Evolutionary conservation across 2,797 vertebrate species (phyloP).

Genomic region (Gymnothorax reevesii): DNA sequence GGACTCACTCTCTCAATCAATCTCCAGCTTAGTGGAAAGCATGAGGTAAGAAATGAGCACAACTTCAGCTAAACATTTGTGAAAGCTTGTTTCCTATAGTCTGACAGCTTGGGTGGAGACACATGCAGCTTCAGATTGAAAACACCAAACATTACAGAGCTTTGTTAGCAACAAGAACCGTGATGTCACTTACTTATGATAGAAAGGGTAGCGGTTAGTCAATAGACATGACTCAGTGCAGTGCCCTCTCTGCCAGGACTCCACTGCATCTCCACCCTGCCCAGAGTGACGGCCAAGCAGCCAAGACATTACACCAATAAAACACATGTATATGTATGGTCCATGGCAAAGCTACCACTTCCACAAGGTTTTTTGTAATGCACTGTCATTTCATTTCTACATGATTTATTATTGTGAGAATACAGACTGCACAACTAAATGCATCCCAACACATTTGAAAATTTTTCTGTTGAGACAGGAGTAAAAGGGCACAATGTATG

Average conservation of each 20-base stretch:
- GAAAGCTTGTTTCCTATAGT: background rate
- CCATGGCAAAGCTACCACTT: background rate
- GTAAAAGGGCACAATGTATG: background rate
- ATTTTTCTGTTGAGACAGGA: background rate
- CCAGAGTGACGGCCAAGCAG: background rate
- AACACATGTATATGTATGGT: background rate
- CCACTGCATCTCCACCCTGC: background rate
- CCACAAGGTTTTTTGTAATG: background rate
- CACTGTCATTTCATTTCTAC: background rate
- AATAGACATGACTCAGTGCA: background rate
- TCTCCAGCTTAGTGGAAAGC: too few relatives aligned
- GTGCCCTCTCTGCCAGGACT: background rate
- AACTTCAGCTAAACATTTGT: background rate
- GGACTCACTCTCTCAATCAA: too few relatives aligned
- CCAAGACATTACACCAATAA: background rate
- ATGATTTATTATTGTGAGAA: background rate
- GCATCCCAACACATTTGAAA: background rate
- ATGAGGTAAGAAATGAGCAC: background rate
- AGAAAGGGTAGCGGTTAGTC: background rate
- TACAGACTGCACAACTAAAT: background rate
- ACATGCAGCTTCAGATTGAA: background rate
- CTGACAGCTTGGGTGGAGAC: background rate
- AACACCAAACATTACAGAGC: background rate
- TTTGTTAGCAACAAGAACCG: background rate
- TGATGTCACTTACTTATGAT: background rate